Base-by-base conservation (phyloP, 2,888 invertebrate genomes). In the Tillus elongatus region DNA sequence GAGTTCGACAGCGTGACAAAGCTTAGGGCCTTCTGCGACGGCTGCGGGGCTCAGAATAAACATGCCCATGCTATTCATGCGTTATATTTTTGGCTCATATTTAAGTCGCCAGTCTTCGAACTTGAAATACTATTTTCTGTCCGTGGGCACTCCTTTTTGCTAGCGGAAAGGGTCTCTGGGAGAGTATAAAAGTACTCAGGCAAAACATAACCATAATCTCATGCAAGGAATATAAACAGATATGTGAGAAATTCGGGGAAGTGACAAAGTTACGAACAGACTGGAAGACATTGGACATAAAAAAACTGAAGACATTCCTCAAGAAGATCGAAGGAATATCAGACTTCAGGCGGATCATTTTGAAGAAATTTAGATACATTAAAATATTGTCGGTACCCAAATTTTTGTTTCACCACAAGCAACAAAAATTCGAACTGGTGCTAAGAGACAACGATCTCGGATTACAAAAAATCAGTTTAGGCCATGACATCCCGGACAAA, bases 241-340 rank as follows among this genome's bases (percentile, higher is more conserved):
- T 19, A 8, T 19, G n/a, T 19, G 24, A 19, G 24, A 19, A 19
- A 8, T 19, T 19, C n/a, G 24, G 24, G 24, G 24, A 8, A 19
- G 24, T 19, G 24, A 19, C 6, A 19, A 19, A n/a, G 24, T 19
- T 19, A 19, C 6, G 24, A 8, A 19, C 24, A 19, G 6, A 19
- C 24, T 19, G 24, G 24, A 19, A 19, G 24, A n/a, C 24, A 19
- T n/a, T 19, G n/a, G n/a, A 19, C 24, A 19, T 19, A 19, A 19
- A 19, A 19, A 19, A 19, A 8, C 24, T 19, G 6, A n/a, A 19
- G 24, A 19, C 24, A 19, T 19, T 19, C 24, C 24, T 19, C 24
- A 19, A 19, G 24, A 19, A 19, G 24, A 19, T 19, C 24, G n/a
- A 6, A 19, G 24, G 24, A 19, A 19, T 19, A 19, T 19, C 24